These are phyloP conservation scores for Pterostichus niger DNA, from an alignment of 2,888 invertebrate genomes.

Conservation along the genomic window DNA sequence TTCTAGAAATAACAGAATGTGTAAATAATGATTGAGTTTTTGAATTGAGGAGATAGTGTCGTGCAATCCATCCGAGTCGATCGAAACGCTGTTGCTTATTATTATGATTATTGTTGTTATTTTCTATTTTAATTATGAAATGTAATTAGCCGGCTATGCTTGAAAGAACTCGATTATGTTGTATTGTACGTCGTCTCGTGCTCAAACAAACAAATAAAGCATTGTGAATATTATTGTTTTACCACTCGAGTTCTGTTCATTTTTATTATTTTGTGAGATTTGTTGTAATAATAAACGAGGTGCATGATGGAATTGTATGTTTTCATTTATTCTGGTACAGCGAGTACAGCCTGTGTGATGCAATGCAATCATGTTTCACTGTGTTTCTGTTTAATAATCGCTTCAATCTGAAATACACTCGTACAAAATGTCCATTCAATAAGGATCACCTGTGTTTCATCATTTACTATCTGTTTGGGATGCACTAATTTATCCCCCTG, in stretches of 20 bases:
- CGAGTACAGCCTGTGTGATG: slow-evolving; percentile 56
- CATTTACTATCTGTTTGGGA: too few species aligned
- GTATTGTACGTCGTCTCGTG: too few species aligned
- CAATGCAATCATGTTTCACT: slow-evolving; percentile 6
- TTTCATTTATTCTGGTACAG: slow-evolving; percentile 38
- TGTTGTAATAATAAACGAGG: neutral
- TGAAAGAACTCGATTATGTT: too few species aligned
- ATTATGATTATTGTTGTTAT: slow-evolving; percentile 6
- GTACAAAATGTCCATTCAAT: neutral
- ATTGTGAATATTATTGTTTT: too few species aligned
- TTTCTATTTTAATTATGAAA: slow-evolving; percentile 1
- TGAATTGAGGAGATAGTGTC: too few species aligned
- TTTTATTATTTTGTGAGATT: slow-evolving; percentile 18
- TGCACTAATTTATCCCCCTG: too few species aligned
- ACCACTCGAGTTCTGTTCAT: slow-evolving; percentile 19
- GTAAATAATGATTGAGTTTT: too few species aligned
- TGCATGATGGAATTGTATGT: neutral
- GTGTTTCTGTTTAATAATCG: slow-evolving; percentile 31
- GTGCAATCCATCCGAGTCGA: too few species aligned
- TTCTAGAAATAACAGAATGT: too few species aligned
- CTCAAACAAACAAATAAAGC: too few species aligned
- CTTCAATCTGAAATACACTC: slow-evolving; percentile 1
- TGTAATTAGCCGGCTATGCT: too few species aligned
- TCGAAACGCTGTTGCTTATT: slow-evolving; percentile 16
- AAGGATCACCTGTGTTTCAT: too few species aligned